Evolutionary conservation across 1,140 invertebrate species (phyloP), one percentile per base, ranked within the genome.

Genomic region (Aphelenchoides fujianensis): DNA sequence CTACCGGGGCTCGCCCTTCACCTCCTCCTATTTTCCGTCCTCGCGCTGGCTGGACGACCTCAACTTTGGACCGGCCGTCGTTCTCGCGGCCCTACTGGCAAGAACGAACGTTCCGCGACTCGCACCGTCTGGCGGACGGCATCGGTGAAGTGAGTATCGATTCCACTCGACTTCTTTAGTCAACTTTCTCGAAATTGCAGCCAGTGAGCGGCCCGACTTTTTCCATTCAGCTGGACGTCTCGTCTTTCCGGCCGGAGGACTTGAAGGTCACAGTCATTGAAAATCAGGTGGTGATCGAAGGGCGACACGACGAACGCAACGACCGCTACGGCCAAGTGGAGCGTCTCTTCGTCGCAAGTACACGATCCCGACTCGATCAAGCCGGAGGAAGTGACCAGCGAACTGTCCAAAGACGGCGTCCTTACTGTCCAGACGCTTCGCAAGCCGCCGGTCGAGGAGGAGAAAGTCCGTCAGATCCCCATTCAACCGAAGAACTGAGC

Each of bases 251-350:
- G 19, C 78, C 78, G 2, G 75, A 80, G 57, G 78, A 79, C 30
- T 31, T 79, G 34, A 79, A 79, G 55, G 78, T 80, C 23, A 79
- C 79, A 62, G 74, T 79, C 31, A 74, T 77, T 30, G 78, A 79
- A 41, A 75, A 78, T 34, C 59, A 78, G 32, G 30, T 79, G n/a
- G 67, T 79, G 12, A 69, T 79, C 27, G 78, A 79, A 61, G 78
- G 78, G 34, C 71, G 75, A 37, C 78, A 79, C 54, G 79, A 79
- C 28, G 74, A 80, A 64, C 77, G 78, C 63, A 69, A 52, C 30
- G 78, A 79, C 54, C 69, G 75, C 30, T 78, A 73, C 63, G 78
- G 78, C 64, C 37, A 79, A 74, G 36, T 79, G 34, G 77, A 80
- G 32, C 77, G 77, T 48, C 57, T 71, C 55, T 79, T 79, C 32